Evolutionary conservation across 53 echinoderm and acorn worm species (phyloP), one percentile per base, ranked within the genome.

Genomic region (Holothuria leucospilota): DNA sequence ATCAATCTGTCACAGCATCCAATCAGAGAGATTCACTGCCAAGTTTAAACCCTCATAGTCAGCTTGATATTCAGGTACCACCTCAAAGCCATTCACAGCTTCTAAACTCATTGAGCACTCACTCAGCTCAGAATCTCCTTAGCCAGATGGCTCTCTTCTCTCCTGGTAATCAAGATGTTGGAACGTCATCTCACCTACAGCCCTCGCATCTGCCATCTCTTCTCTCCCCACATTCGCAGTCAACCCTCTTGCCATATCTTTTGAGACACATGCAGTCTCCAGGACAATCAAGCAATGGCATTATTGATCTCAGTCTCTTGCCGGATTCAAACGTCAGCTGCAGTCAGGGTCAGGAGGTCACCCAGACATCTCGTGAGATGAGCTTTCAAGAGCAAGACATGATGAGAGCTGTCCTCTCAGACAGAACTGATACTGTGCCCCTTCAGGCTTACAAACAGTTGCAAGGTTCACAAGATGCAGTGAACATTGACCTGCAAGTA

Each of bases 141-240:
- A 61, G 30, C 80, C 80, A 80, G 21, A 27, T 80, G 80, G 80
- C 60, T 11, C 80, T 80, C 59, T 60, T 80, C 38, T 80, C 80
- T 5, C 80, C 80, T 4, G 61, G 80, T 60, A 80, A 80, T 80
- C 29, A 59, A 28, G 80, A 80, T 7, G 20, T 30, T 56, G 56
- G 56, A 1, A 56, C 56, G 56, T 56, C 56, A 56, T 56, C 56
- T 56, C 56, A 56, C 0, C 18, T 67, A 30, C 67, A 20, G n/a
- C 2, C 24, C 13, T 24, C 67, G 1, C 27, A 30, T 67, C 80
- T 80, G 2, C 80, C 56, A 27, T 80, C 80, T 0, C 38, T 80
- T 2, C 80, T 80, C 16, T 80, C 80, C 7, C 80, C 80, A 25
- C 80, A 80, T 38, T 80, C 80, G 5, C 80, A 80, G 29, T 80